Evolutionary conservation across 1,140 invertebrate genomes (phyloP), one percentile per base, ranked within the genome.

Genomic region (Danaus plexippus): DNA sequence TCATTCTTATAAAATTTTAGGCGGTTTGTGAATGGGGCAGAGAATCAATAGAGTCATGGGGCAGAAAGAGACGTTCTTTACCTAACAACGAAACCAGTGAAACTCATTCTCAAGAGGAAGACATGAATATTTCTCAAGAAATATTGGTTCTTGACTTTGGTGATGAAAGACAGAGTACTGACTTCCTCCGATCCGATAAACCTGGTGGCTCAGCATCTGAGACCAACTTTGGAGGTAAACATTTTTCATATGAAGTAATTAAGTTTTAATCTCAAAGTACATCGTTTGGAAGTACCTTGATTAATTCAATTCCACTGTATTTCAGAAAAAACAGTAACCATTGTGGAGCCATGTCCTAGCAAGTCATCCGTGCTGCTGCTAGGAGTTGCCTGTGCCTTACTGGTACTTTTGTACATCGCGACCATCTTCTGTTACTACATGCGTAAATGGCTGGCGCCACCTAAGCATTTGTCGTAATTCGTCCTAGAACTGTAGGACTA

Each of bases 71-170:
- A 84, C 94, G 96, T 90, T 94, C 93, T 47, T 52, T 88, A 64
- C 73, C 75, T 10, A 74, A 66, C 49, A 69, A 89, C 54, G 77
- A 82, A 53, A 88, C 83, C 62, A 88, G 86, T 59, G 88, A 89
- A 50, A 91, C 89, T 42, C 91, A 89, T 67, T 90, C 90, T 59
- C 92, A 93, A 62, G 91, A 93, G 47, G 94, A 95, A 67, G 94
- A 97, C 77, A 97, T 97, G 94, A 97, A 96, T 55, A 90, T 98
- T 40, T 97, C 95, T 8, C 95, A 97, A 77, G 96, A 98, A 85
- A 97, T 97, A 75, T 87, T 97, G 5, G 96, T 97, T 5, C 87
- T 97, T 12, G 96, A 97, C 85, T 94, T 96, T 71, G 95, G 95
- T 15, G 95, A 97, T 85, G 94, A 96, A 49, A 68, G 85, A 59